Evolutionary conservation across 2,888 invertebrate species (phyloP), one percentile per base, ranked within the genome.

Genomic region (Pherbina coryleti): DNA sequence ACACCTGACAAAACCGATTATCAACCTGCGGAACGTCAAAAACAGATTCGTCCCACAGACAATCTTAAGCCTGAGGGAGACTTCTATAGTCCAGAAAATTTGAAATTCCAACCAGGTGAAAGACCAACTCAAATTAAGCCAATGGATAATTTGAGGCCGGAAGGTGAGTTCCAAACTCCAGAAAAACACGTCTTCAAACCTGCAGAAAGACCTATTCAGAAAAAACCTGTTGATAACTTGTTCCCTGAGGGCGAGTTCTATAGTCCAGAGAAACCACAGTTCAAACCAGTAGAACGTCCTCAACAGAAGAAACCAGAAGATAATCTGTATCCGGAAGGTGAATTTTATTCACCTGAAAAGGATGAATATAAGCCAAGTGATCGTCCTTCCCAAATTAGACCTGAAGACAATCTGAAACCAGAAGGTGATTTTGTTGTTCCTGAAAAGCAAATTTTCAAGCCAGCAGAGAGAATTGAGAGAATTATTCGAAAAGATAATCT

Each of bases 351-450:
- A 76, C 91, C 92, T 14, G 90, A 91, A n/a, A 89, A 88, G 83
- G 86, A 83, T 66, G 55, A 83, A 82, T 67, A 86, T 85, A 82
- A 79, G 84, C 92, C 87, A 1, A 84, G 76, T 3, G 84, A 84
- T 87, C 87, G 89, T 62, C 90, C 91, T 1, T 83, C 84, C 49
- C 90, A 88, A 76, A 88, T 86, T 14, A 86, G 85, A 69, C 91
- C 91, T 1, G 90, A 91, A 80, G 93, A 93, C 82, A 93, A 93
- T 83, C 86, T 93, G 0, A 89, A 89, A 77, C 91, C 92, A 0
- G 93, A 93, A 86, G 92, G 93, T 5, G 91, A 92, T 1, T 92
- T 93, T 80, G 90, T 92, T 80, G 88, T 90, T 53, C 91, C 91
- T 0, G 88, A 89, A 17, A 90, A 87, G 73, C 80, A 85, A 1